These are phyloP conservation scores for Cetoscarus ocellatus DNA, from an alignment of 2,797 vertebrate species.

Conservation along the genomic window DNA sequence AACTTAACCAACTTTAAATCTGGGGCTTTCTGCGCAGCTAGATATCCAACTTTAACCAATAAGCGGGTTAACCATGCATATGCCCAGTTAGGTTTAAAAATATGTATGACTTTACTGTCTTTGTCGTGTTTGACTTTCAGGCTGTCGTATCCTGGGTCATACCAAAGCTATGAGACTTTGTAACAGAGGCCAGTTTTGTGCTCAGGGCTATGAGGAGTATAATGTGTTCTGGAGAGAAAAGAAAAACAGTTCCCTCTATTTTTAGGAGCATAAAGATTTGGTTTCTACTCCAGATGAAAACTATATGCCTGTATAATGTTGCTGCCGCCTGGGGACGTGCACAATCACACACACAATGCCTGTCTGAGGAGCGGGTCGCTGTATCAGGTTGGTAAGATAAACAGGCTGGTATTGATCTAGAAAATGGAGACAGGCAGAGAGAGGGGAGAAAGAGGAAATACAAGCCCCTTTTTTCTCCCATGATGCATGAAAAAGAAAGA, in stretches of 20 bases:
- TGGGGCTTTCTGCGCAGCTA: too few species aligned
- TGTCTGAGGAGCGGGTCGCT: constrained; percentile 38
- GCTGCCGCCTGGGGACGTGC: constrained; percentile 64
- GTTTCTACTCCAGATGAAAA: constrained; percentile 79
- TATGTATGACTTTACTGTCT: background rate
- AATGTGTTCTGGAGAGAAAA: constrained; percentile 71
- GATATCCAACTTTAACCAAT: too few species aligned
- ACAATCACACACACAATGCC: constrained; percentile 33
- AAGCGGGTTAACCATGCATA: too few species aligned
- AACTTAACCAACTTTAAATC: too few species aligned
- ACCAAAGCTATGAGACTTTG: constrained; percentile 64
- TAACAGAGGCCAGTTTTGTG: constrained; percentile 51
- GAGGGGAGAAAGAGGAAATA: constrained; percentile 51
- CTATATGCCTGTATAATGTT: constrained; percentile 75
- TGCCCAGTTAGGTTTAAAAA: too few species aligned
- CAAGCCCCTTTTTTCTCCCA: constrained; percentile 47
- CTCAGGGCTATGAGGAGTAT: constrained; percentile 63
- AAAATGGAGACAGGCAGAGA: constrained; percentile 59
- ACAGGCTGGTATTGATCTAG: constrained; percentile 76
- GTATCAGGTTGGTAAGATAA: constrained; percentile 69
- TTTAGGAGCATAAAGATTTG: constrained; percentile 78
- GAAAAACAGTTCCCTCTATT: constrained; percentile 69
- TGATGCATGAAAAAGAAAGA: constrained; percentile 70
- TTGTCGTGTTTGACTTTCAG: constrained; percentile 47
- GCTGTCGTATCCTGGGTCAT: constrained; percentile 38